Evolutionary conservation across 2,797 vertebrate genomes (phyloP), one percentile per base, ranked within the genome.

Genomic region (Epinephelus malabaricus): DNA sequence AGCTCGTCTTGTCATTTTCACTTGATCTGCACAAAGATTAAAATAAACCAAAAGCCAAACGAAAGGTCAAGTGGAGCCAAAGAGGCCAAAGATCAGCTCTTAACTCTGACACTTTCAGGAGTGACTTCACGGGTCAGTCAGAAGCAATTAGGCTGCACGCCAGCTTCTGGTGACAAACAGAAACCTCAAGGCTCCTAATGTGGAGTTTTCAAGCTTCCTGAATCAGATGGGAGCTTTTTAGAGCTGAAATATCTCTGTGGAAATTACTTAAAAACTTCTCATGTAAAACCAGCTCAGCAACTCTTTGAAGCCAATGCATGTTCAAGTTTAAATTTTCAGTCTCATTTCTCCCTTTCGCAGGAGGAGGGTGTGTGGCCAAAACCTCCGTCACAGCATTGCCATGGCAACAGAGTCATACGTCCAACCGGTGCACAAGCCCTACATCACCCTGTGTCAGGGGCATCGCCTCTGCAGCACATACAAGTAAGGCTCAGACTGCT

Each of bases 391-490:
- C 73, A 85, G 55, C 27, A 79, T 94, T 3, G 85, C 85, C 17
- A 70, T 85, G 23, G 79, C 86, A 74, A 86, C 95, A 0, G 94
- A 97, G 92, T 97, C 98, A 0, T 97, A 95, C 3, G 65, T 96
- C 75, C 97, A 97, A 87, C 96, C 97, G 0, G 85, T 97, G 45
- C 96, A 99, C 94, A 97, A 95, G 90, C 98, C 98, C 72, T 97
- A 97, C 94, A 96, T 99, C 91, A 97, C 97, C 84, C 86, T 96
- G 88, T 99, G 98, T 78, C 95, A 92, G 1, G 97, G 95, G n/a
- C 95, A 96, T 25, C 95, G 95, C 2, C 88, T 97, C 84, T 99
- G 98, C 94, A 99, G 97, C 91, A 97, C 97, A 0, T 99, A 99
- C 96, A 97, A 97, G 98, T 99, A 89, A 94, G 96, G 49, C 3